Base-by-base conservation (phyloP, 2,888 invertebrate species). In the Sinhomidia bicolor region DNA sequence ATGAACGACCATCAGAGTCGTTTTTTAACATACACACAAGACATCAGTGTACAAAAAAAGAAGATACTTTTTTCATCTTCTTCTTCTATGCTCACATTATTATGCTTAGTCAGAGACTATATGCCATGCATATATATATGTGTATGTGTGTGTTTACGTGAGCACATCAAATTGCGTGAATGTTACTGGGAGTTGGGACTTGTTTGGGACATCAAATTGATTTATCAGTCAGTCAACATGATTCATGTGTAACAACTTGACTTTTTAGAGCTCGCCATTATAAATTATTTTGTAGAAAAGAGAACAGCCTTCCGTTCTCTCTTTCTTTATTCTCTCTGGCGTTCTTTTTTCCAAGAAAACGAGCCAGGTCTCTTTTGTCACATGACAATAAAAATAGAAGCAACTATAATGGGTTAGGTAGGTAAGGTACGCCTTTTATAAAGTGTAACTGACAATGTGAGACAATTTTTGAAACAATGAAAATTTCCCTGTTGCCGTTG, bases 201-300 rank as follows among this genome's bases (percentile, higher is more conserved):
- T 23, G 36, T 14, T 36, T 60, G 12, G 36, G 36, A 60, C 14
- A 57, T 79, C 60, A 23, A 57, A 79, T 79, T 57, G 60, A 57
- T 79, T 79, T 79, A n/a, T 79, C 79, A 41, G 57, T 79, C 79
- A 60, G 41, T 57, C 78, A 60, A 36, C 60, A 62, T 76, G 76
- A 76, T 76, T 76, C 76, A 76, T 76, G 76, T 17, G 51, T 29
- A 51, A 26, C 76, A 51, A 32, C 76, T 76, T 76, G 76, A 76
- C 54, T 51, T 74, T 74, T 74, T 47, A 44, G 4, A 36, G 74
- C 74, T 47, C 78, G 20, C 54, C 12, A 60, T 60, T 41, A 79
- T 79, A 60, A 60, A 79, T 79, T 79, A 76, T 60, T 60, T 79
- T 79, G 20, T 54, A 62, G 23, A 26, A 12, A 12, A 57, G 20